Evolutionary conservation across 2,888 invertebrate species (phyloP).

Genomic region (Diaperis boleti): DNA sequence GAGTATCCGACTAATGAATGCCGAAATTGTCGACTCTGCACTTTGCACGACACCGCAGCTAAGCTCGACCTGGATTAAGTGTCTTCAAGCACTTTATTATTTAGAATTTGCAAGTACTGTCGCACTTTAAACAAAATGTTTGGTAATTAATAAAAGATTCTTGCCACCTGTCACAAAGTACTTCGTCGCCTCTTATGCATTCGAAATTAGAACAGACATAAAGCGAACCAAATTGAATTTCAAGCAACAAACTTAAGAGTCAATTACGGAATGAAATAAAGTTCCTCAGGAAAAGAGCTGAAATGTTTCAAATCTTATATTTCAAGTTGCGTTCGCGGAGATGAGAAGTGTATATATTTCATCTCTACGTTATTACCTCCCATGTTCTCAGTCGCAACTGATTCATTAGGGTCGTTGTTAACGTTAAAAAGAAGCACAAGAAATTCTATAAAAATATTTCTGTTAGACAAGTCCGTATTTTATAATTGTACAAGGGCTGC

Average conservation of each 20-base stretch:
- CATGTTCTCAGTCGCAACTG: constrained; percentile 17
- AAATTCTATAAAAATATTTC: not conserved
- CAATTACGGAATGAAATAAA: constrained; percentile 35
- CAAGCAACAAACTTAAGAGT: constrained; percentile 33
- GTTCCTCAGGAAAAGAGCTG: constrained; percentile 21
- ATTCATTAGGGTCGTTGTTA: constrained; percentile 19
- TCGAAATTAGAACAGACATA: constrained; percentile 29
- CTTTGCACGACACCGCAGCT: constrained; percentile 27
- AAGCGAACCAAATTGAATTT: constrained; percentile 34
- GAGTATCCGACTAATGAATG: constrained; percentile 52
- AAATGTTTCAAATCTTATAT: constrained; percentile 31
- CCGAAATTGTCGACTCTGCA: constrained; percentile 51
- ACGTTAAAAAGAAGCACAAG: not conserved
- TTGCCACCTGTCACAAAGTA: constrained; percentile 13
- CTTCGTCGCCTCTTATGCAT: constrained; percentile 16
- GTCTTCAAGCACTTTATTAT: constrained; percentile 41
- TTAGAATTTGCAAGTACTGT: constrained; percentile 28
- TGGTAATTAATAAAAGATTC: constrained; percentile 23
- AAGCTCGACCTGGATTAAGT: constrained; percentile 34
- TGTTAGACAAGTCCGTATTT: not conserved
- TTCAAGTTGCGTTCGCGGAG: not conserved
- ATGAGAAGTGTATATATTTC: constrained; percentile 12
- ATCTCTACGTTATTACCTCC: constrained; percentile 21
- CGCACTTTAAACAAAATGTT: constrained; percentile 8
- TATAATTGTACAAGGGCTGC: constrained; percentile 5